phyloP scores from a whole-genome alignment of 2,888 invertebrate genomes.

The Ariolimax columbianus region DNA sequence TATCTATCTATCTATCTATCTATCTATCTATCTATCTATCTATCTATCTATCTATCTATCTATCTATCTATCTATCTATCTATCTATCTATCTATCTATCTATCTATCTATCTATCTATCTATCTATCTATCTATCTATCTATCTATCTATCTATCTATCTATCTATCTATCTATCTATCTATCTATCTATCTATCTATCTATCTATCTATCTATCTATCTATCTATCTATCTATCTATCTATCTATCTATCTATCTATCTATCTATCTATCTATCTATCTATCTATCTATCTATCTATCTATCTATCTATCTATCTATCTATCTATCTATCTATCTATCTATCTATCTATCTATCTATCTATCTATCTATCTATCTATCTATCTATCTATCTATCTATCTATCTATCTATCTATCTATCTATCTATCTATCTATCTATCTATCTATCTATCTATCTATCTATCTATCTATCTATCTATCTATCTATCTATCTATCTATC shows the following conservation, averaged over 20 bases:
- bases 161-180: background rate
- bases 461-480: background rate
- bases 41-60: background rate
- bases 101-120: background rate
- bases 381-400: no score
- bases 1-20: background rate
- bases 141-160: background rate
- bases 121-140: background rate
- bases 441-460: no score
- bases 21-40: background rate
- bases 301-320: background rate
- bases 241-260: background rate
- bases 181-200: background rate
- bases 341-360: background rate
- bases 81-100: background rate
- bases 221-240: background rate
- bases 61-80: background rate
- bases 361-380: background rate
- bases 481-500: background rate
- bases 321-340: background rate
- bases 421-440: background rate
- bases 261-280: background rate
- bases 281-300: background rate
- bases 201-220: background rate
- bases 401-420: background rate